phyloP scores from a whole-genome alignment of 2,888 invertebrate species.

The Taenaris catops region DNA sequence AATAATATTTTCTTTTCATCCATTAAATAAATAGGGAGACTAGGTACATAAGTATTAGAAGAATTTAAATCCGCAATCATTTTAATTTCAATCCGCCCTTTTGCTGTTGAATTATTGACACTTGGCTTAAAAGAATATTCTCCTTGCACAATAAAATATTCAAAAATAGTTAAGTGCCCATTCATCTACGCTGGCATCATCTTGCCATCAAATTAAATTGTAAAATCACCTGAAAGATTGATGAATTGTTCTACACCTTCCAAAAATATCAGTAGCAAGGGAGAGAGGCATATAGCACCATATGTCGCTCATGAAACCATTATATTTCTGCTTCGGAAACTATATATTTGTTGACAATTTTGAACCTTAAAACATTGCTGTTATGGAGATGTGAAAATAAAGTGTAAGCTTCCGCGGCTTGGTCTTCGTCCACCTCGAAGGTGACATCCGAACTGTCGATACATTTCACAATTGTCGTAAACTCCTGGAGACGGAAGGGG shows the following conservation, averaged over 20 bases:
- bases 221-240: constrained; percentile 69
- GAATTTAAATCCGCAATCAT: no score
- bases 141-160: neutral
- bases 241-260: constrained; percentile 53
- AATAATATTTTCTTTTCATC: no score
- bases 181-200: constrained; percentile 9
- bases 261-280: constrained; percentile 52
- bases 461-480: constrained; percentile 80
- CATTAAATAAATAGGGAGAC: no score
- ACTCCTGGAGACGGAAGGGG: constrained; percentile 74
- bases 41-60: no score
- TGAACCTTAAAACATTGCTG: constrained; percentile 33
- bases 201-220: constrained; percentile 32
- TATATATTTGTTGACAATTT: constrained; percentile 28
- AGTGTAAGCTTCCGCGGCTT: constrained; percentile 17
- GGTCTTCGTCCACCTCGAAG: constrained; percentile 50
- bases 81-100: no score
- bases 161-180: constrained; percentile 16
- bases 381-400: constrained; percentile 29
- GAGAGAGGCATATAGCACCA: constrained; percentile 45
- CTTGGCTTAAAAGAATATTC: constrained; percentile 1
- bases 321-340: constrained; percentile 8
- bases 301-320: constrained; percentile 39
- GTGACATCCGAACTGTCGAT: constrained; percentile 77
- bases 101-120: no score